A percentile compares a stretch with the other conserved stretches of the same genome.
Evolutionary conservation across 2,113 vertebrate genomes (phyloP).

Genomic region (Pseudopipra pipra): DNA sequence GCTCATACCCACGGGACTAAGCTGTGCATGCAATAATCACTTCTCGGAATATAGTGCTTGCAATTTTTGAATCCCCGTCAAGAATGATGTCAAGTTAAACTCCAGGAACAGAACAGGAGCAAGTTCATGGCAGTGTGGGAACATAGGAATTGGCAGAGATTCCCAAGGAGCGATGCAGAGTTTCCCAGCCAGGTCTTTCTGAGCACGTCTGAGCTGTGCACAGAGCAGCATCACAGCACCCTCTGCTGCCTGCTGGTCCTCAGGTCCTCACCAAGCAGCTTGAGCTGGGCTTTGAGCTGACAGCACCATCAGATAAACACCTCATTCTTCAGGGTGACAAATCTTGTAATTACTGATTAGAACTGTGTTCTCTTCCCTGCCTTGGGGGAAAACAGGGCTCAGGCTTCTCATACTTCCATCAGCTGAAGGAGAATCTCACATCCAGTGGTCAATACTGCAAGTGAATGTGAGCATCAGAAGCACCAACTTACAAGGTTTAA

Average conservation of each 20-base stretch:
- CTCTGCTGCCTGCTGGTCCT: conserved; percentile 24
- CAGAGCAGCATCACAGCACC: conserved; percentile 16
- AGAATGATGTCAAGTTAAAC: neutral
- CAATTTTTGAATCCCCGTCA: neutral
- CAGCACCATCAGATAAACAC: neutral
- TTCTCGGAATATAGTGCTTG: neutral
- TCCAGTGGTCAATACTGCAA: neutral
- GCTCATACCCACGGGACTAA: neutral
- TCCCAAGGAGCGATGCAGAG: neutral
- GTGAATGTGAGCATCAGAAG: neutral
- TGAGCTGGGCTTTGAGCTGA: fast-evolving
- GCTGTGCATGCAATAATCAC: neutral
- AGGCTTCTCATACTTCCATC: neutral
- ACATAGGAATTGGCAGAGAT: neutral
- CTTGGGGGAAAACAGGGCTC: neutral
- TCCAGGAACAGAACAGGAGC: neutral
- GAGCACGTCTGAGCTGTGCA: neutral
- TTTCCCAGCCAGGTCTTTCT: neutral
- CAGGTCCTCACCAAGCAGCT: neutral
- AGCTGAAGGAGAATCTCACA: neutral
- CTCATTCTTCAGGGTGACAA: neutral
- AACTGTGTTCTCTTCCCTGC: neutral
- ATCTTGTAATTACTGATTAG: neutral
- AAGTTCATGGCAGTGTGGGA: neutral
- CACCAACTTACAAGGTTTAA: neutral